Conservation (phyloP, 2,113 vertebrate species). For the Mobula hypostoma region DNA sequence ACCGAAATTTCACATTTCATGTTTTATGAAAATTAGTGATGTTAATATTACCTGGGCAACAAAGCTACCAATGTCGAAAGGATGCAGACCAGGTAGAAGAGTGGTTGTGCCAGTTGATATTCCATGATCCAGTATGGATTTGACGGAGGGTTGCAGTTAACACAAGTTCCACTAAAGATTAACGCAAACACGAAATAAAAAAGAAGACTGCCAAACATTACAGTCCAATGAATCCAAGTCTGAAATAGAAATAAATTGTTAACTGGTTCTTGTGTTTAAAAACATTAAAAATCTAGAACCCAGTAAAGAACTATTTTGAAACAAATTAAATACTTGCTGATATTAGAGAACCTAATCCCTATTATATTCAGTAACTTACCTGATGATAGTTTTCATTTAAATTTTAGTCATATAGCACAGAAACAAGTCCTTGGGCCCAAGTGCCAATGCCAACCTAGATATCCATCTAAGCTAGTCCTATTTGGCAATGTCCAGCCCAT, state of each 20-base stretch:
- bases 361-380: not conserved
- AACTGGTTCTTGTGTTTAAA: not conserved
- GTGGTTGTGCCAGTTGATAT: slow-evolving; percentile 61
- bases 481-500: too few species aligned
- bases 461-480: too few species aligned
- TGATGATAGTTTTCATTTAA: not conserved
- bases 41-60: slow-evolving; percentile 67
- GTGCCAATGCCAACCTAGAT: too few species aligned
- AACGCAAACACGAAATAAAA: slow-evolving; percentile 70
- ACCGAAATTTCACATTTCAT: not conserved
- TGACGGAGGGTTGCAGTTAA: slow-evolving; percentile 67
- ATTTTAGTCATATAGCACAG: not conserved
- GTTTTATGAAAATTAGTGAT: not conserved
- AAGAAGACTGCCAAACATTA: slow-evolving; percentile 59
- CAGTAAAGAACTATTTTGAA: not conserved
- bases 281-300: not conserved
- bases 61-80: slow-evolving; percentile 70
- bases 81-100: slow-evolving; percentile 72
- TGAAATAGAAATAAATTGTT: slow-evolving; percentile 48
- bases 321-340: not conserved
- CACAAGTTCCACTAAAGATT: slow-evolving; percentile 62
- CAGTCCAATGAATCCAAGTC: slow-evolving; percentile 73
- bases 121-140: slow-evolving; percentile 74
- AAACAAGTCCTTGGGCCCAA: too few species aligned
- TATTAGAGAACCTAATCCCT: not conserved